Conservation (phyloP, 2,113 vertebrate genomes). For the Dromas ardeola region DNA sequence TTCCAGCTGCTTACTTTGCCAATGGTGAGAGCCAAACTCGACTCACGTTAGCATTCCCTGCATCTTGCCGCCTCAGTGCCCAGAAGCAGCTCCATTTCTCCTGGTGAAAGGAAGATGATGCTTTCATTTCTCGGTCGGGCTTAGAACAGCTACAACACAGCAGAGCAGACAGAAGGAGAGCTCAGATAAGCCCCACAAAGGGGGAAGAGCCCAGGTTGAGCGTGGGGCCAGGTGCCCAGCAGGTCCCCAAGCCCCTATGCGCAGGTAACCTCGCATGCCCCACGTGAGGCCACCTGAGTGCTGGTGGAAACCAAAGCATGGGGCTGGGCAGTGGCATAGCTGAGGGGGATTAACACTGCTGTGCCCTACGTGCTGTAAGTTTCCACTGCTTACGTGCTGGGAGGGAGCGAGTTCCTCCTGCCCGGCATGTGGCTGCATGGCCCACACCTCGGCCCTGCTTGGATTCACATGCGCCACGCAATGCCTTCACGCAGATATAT, state of each 20-base stretch:
- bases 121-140: background rate
- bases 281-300: rapidly evolving
- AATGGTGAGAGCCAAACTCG: background rate
- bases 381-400: background rate
- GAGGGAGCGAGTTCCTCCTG: background rate
- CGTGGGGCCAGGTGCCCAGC: background rate
- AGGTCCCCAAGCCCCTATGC: background rate
- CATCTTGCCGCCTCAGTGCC: background rate
- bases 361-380: background rate
- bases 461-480: background rate
- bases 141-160: background rate
- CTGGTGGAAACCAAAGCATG: background rate
- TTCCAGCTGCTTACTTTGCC: background rate
- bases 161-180: background rate
- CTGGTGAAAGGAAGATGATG: background rate
- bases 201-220: background rate
- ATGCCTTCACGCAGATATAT: background rate
- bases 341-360: background rate
- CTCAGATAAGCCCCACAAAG: background rate
- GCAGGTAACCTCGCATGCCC: background rate
- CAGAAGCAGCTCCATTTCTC: background rate
- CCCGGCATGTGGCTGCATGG: background rate
- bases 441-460: background rate
- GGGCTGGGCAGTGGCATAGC: background rate
- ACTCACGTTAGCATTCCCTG: background rate